phyloP scores from a whole-genome alignment of 2,113 vertebrate species.

The Eptesicus fuscus region DNA sequence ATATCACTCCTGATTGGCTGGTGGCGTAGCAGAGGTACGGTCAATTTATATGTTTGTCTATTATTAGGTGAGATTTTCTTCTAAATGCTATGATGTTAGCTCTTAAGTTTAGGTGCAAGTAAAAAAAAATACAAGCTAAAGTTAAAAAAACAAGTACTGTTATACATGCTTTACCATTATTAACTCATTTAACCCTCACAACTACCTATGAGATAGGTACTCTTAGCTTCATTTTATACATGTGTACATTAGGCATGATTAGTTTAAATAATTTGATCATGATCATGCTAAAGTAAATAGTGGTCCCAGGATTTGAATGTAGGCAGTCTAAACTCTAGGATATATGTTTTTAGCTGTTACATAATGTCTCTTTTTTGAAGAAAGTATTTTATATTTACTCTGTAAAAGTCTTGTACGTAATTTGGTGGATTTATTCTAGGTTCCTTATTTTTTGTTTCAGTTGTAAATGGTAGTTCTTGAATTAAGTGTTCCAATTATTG shows the following conservation, averaged over 20 bases:
- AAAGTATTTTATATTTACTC: background rate
- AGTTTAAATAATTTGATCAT: background rate
- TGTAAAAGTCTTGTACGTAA: background rate
- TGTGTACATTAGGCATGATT: background rate
- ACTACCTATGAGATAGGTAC: background rate
- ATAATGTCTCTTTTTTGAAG: background rate
- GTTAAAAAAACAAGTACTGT: background rate
- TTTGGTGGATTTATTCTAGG: background rate
- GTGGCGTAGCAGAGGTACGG: no score
- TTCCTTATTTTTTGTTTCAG: slow-evolving; percentile 16
- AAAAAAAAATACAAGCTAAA: background rate
- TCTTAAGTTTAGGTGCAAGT: background rate
- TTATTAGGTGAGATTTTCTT: no score
- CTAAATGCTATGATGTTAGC: background rate
- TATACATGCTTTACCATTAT: background rate
- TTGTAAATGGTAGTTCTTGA: background rate
- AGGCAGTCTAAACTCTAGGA: background rate
- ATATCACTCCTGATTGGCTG: no score
- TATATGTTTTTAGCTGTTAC: background rate
- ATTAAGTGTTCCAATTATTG: background rate
- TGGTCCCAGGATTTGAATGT: background rate
- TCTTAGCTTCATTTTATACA: background rate
- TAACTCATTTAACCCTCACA: background rate
- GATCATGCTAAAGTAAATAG: background rate
- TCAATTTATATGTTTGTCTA: no score